Conservation (phyloP, 2,888 invertebrate genomes). For the Euplagia quadripunctaria region DNA sequence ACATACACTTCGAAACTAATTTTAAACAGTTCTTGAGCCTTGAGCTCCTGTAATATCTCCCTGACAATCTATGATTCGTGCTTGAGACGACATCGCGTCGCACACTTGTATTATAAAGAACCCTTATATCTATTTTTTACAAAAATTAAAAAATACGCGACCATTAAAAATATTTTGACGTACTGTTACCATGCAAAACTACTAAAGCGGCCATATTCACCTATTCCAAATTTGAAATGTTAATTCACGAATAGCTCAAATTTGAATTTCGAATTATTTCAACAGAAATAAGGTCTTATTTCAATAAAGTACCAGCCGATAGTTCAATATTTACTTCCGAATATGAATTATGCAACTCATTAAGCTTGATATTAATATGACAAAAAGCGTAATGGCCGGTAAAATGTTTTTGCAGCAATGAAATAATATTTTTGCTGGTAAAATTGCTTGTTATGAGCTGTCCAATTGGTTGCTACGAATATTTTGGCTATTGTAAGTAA, state of each 20-base stretch:
- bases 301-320: constrained; percentile 23
- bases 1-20: too few relatives aligned
- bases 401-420: constrained; percentile 45
- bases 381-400: constrained; percentile 35
- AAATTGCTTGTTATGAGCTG: constrained; percentile 42
- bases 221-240: constrained; percentile 12
- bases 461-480: not conserved
- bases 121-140: too few relatives aligned
- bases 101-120: too few relatives aligned
- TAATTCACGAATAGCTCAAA: constrained; percentile 8
- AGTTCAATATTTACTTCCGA: constrained; percentile 44
- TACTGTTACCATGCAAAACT: not conserved
- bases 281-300: constrained; percentile 15
- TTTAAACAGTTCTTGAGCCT: too few relatives aligned
- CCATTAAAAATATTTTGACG: not conserved
- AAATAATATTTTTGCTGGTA: constrained; percentile 48
- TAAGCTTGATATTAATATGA: constrained; percentile 56
- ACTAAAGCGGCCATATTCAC: not conserved
- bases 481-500: constrained; percentile 1
- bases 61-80: too few relatives aligned
- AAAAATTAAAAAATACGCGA: not conserved
- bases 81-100: too few relatives aligned
- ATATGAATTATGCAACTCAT: constrained; percentile 54
- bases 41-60: too few relatives aligned
- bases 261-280: constrained; percentile 8